phyloP scores from a whole-genome alignment of 2,113 vertebrate genomes.

The Coptodon bakossiorum region DNA sequence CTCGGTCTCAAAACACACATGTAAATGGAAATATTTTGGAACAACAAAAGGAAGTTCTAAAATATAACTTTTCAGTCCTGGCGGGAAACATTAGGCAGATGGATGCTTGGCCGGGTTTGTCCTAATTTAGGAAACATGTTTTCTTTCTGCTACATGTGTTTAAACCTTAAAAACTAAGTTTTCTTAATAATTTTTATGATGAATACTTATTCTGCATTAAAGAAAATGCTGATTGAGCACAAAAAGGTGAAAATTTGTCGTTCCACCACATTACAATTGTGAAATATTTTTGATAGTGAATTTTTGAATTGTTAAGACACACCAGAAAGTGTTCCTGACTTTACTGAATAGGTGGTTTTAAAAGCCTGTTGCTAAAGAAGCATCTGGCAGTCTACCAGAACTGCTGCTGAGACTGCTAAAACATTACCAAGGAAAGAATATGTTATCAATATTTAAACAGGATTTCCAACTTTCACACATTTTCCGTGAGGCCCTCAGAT shows the following conservation, averaged over 20 bases:
- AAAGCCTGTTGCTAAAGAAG: not conserved
- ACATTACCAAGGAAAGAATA: not conserved
- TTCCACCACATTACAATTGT: not conserved
- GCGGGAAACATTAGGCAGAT: not conserved
- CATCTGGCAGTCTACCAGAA: not conserved
- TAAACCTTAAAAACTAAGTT: not conserved
- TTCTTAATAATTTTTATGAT: not conserved
- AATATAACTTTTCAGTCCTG: slow-evolving; percentile 9
- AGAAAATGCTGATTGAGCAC: not conserved
- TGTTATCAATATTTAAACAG: not conserved
- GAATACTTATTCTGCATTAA: not conserved
- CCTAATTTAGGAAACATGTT: not conserved
- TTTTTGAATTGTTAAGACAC: not conserved
- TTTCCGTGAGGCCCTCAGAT: not conserved
- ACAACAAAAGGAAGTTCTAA: slow-evolving; percentile 16
- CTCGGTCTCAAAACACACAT: slow-evolving; percentile 5
- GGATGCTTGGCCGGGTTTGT: not conserved
- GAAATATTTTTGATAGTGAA: not conserved
- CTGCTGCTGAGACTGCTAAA: not conserved
- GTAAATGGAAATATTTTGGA: slow-evolving; percentile 5
- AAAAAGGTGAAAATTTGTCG: not conserved
- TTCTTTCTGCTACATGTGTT: not conserved
- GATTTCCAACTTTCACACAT: not conserved
- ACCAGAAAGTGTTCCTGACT: not conserved
- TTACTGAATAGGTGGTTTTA: not conserved